phyloP scores from a whole-genome alignment of 2,113 vertebrate species.

The Camarhynchus parvulus region DNA sequence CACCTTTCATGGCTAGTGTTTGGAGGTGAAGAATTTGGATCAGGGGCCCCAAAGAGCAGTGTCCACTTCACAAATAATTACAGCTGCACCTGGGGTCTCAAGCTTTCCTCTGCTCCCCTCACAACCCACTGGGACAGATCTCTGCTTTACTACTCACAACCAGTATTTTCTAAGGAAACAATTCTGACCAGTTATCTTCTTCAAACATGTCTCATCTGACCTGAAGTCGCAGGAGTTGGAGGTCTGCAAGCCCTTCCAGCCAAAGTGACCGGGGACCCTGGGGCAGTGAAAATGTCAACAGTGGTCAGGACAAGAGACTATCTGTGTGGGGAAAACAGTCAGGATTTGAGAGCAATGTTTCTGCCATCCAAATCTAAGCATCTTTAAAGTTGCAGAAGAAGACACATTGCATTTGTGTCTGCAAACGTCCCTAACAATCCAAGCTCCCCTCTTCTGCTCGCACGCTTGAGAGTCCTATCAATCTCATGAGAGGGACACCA shows the following conservation, averaged over 20 bases:
- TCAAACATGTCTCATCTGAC: background rate
- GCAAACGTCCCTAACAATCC: background rate
- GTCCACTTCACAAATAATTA: background rate
- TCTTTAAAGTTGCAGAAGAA: background rate
- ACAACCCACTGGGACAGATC: background rate
- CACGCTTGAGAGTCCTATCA: accelerated
- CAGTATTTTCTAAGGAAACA: background rate
- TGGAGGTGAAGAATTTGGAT: background rate
- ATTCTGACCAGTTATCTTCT: background rate
- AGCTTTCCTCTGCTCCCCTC: background rate
- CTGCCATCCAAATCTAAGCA: background rate
- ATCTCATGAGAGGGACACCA: background rate
- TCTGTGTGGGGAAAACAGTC: background rate
- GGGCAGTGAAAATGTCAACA: background rate
- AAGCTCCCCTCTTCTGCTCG: background rate
- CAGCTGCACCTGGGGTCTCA: background rate
- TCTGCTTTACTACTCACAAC: background rate
- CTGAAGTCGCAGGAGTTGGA: background rate
- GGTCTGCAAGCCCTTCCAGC: background rate
- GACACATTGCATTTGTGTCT: background rate
- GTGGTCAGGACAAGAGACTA: background rate
- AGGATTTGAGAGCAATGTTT: background rate
- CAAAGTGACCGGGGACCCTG: accelerated
- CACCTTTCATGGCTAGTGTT: background rate
- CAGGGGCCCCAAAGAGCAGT: background rate